Evolutionary conservation across 2,113 vertebrate genomes (phyloP), one percentile per base, ranked within the genome.

Genomic region (Anseranas semipalmata): DNA sequence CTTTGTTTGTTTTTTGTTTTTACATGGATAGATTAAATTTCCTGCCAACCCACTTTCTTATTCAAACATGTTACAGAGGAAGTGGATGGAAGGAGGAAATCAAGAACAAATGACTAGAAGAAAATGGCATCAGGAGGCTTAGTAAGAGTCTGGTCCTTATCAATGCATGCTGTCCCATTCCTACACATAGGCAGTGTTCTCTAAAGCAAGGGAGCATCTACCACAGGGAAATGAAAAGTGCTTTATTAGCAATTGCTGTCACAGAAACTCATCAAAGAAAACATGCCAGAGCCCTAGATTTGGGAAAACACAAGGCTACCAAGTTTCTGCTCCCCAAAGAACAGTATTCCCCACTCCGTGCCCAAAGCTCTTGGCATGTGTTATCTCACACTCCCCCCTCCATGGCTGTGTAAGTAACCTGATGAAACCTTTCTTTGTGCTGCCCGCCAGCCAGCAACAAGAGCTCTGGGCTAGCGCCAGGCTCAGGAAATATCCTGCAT

Each of bases 11-110:
- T 25, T 63, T 0, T 0, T 50, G 52, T 75, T 92, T 89, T 81
- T 83, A 30, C 35, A 27, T 2, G 1, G 21, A 50, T 55, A 84
- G 94, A 97, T 96, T 95, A 93, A 90, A 96, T 92, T 95, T 93
- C 76, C 85, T 90, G 59, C 19, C 89, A 93, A 75, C 72, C 58
- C 66, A 73, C 45, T 88, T 96, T 94, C 52, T 89, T 72, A 71
- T 74, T 96, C 76, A 87, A 91, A 76, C 15, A 41, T 39, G 5
- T 78, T 71, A 74, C 32, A 65, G 77, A 82, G 74, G 74, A 95
- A 72, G 25, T 15, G 20, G 28, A 35, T 19, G 37, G 53, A 77
- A 85, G 33, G 33, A 65, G 46, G 33, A 80, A 93, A 93, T 77
- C 15, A 32, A 45, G 48, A 82, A 90, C 22, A 85, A 92, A 33